These are phyloP conservation scores for Mythimna loreyi DNA, from an alignment of 2,888 invertebrate species.

Conservation along the genomic window DNA sequence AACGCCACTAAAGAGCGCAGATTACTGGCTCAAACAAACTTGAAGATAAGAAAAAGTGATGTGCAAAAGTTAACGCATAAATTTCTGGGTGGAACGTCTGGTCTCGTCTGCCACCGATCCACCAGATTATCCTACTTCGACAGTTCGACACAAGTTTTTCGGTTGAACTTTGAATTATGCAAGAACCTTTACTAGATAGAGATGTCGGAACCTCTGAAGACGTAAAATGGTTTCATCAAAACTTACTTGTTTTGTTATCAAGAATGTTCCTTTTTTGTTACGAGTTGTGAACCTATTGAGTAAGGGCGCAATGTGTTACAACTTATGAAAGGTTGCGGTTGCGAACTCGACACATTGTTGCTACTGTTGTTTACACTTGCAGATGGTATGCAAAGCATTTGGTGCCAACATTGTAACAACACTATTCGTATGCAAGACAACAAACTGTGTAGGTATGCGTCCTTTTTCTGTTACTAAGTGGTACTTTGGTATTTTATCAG, in stretches of 20 bases:
- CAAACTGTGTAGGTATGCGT: neutral
- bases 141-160: constrained; percentile 81
- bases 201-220: constrained; percentile 57
- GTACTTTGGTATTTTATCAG: neutral
- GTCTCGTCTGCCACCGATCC: constrained; percentile 81
- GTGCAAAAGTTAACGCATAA: constrained; percentile 87
- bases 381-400: constrained; percentile 21
- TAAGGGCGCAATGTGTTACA: constrained; percentile 27
- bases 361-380: constrained; percentile 8
- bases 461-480: constrained; percentile 1
- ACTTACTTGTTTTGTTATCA: constrained; percentile 61
- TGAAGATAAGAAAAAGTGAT: constrained; percentile 87
- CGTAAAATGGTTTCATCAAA: constrained; percentile 63
- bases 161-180: constrained; percentile 75
- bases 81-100: constrained; percentile 84
- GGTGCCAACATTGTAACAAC: constrained; percentile 5
- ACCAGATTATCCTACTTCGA: constrained; percentile 85
- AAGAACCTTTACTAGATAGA: constrained; percentile 72
- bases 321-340: constrained; percentile 31
- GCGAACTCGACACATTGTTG: constrained; percentile 15
- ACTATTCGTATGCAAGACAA: constrained; percentile 25
- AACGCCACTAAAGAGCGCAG: constrained; percentile 67
- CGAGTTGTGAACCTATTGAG: constrained; percentile 46
- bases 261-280: constrained; percentile 55
- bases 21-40: constrained; percentile 78